A percentile compares a stretch with the other conserved stretches of the same genome.
Evolutionary conservation across 1,140 invertebrate species (phyloP).

Genomic region (Orussus abietinus): DNA sequence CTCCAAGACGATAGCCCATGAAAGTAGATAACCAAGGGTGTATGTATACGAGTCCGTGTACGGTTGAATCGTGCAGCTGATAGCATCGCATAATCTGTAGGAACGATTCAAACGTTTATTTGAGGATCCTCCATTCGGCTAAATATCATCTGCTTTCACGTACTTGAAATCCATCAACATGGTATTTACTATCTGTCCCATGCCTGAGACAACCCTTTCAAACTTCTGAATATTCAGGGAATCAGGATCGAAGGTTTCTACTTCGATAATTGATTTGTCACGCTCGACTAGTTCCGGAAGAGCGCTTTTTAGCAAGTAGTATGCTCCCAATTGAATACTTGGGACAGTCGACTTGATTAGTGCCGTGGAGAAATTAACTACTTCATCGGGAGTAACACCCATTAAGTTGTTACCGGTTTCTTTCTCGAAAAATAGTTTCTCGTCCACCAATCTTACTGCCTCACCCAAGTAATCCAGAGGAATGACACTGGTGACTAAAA

Average conservation of each 20-base stretch:
- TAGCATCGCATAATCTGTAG: constrained; percentile 57
- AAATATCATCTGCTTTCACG: constrained; percentile 20
- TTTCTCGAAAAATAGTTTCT: constrained; percentile 29
- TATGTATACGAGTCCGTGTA: constrained; percentile 62
- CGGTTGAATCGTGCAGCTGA: constrained; percentile 58
- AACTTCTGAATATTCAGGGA: constrained; percentile 48
- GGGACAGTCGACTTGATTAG: constrained; percentile 39
- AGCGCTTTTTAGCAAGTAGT: constrained; percentile 45
- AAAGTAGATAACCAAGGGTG: constrained; percentile 65
- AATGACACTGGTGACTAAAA: constrained; percentile 24
- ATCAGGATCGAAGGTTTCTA: constrained; percentile 47
- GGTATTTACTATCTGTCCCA: constrained; percentile 53
- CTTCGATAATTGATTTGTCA: constrained; percentile 40
- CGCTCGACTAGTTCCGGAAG: constrained; percentile 44
- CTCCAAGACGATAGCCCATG: constrained; percentile 71
- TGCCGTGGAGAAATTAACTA: constrained; percentile 39
- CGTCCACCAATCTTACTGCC: constrained; percentile 37
- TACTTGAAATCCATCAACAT: constrained; percentile 59
- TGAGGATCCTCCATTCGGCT: constrained; percentile 10
- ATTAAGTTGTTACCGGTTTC: constrained; percentile 4
- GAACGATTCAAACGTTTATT: constrained; percentile 16
- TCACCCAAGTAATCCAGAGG: constrained; percentile 36
- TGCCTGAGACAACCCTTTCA: constrained; percentile 50
- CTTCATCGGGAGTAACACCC: constrained; percentile 20
- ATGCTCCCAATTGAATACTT: constrained; percentile 51